These are phyloP conservation scores for Phylloscopus trochilus DNA, from an alignment of 2,113 vertebrate species.

Conservation along the genomic window DNA sequence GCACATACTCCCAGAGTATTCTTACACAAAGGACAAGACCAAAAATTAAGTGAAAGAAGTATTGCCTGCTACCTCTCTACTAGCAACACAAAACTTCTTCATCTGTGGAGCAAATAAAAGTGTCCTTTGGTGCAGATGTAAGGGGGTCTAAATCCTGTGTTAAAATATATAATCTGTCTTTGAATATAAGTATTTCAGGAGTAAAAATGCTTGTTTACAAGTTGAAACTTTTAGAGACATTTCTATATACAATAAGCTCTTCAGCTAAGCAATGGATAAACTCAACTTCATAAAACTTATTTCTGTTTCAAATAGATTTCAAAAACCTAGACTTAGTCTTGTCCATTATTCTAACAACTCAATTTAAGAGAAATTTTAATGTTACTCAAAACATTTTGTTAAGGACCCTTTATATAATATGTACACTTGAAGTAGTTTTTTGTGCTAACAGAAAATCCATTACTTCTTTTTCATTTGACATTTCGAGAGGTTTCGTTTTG, in stretches of 20 bases:
- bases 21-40: background rate
- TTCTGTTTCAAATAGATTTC: background rate
- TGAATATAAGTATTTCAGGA: background rate
- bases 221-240: background rate
- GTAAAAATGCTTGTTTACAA: background rate
- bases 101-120: background rate
- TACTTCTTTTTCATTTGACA: background rate
- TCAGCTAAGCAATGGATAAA: background rate
- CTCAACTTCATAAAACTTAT: background rate
- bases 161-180: background rate
- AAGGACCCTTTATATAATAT: background rate
- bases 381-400: background rate
- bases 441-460: background rate
- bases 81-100: background rate
- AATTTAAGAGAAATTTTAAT: background rate
- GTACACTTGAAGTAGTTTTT: background rate
- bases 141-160: background rate
- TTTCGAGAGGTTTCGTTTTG: conserved; percentile 30
- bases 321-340: background rate
- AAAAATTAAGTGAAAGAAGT: background rate
- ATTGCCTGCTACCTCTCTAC: background rate
- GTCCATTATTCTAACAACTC: background rate
- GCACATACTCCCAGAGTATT: background rate
- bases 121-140: background rate
- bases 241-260: background rate